Conservation (phyloP, 1,140 invertebrate species). For the Agrilus planipennis region DNA sequence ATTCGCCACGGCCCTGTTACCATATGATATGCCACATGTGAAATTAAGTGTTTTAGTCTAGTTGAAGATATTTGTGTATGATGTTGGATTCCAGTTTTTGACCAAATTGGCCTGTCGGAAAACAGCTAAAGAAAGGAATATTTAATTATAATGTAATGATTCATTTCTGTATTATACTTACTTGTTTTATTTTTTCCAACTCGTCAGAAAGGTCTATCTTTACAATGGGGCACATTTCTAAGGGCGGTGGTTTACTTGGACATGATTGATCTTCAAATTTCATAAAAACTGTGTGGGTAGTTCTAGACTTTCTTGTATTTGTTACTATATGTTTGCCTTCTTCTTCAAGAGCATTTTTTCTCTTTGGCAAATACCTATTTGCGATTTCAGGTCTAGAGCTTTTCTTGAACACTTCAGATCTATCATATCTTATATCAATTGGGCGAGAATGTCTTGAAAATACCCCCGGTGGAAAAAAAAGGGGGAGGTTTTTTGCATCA, state of each 20-base stretch:
- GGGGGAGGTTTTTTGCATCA: conserved; percentile 36
- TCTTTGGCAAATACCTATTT: conserved; percentile 9
- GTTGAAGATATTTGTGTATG: conserved; percentile 48
- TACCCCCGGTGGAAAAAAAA: conserved; percentile 61
- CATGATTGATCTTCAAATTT: too few relatives aligned
- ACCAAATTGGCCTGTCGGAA: conserved; percentile 74
- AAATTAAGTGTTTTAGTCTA: conserved; percentile 67
- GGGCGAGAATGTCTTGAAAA: conserved; percentile 67
- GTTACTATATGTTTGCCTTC: neutral
- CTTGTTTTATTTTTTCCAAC: too few relatives aligned
- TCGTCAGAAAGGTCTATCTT: too few relatives aligned
- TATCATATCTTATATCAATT: too few relatives aligned
- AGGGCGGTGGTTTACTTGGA: too few relatives aligned
- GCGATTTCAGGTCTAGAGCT: conserved; percentile 5
- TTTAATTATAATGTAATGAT: too few relatives aligned
- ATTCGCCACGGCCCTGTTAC: conserved; percentile 78
- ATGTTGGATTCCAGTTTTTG: conserved; percentile 57
- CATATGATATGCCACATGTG: conserved; percentile 73
- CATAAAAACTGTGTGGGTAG: too few relatives aligned
- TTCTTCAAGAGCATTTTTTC: conserved; percentile 7
- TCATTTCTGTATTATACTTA: too few relatives aligned
- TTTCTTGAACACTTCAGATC: conserved; percentile 7
- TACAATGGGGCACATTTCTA: too few relatives aligned
- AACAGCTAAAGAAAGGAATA: conserved; percentile 58
- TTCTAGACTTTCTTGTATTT: neutral